Evolutionary conservation across 2,888 invertebrate species (phyloP), one percentile per base, ranked within the genome.

Genomic region (Synanthedon formicaeformis): DNA sequence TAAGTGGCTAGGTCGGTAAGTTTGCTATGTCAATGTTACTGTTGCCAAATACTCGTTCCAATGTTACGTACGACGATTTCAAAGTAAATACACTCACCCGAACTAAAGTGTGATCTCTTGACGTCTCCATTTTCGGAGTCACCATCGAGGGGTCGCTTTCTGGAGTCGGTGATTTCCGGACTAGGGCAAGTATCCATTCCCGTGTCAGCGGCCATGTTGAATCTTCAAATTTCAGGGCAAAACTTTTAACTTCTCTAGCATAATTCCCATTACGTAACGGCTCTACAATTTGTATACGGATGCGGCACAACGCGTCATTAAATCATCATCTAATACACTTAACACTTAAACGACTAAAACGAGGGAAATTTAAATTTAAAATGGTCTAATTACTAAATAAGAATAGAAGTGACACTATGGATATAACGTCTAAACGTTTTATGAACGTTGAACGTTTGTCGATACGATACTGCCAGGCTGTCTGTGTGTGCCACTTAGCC

Each of bases 141-240:
- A 66, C 92, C 92, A 89, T 95, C 95, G 75, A 94, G 91, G 71
- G 95, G 95, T 85, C 95, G 91, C 90, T 95, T 95, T 88, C 95
- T 92, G 87, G 95, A 95, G 90, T 95, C 95, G 80, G 92, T 91
- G 88, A 94, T 94, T 91, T 95, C 95, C 88, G 95, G 95, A 90
- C 95, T 95, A 87, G 95, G 93, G 91, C 95, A 95, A 91, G 95
- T 94, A 91, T 95, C 95, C 94, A 95, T 95, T 91, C 93, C 93
- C 90, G 94, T 93, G 90, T 95, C 95, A 89, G 94, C 94, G 90
- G 94, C 95, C 94, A 95, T 95, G 90, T 93, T 92, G 90, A 81
- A 85, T 45, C 45, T 45, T 45, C 45, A 45, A 34, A 49, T 84
- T 85, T 87, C 85, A 86, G 86, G 83, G 81, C 77, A 85, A 86